phyloP scores from a whole-genome alignment of 2,797 vertebrate genomes.

The Hippocampus kuda region DNA sequence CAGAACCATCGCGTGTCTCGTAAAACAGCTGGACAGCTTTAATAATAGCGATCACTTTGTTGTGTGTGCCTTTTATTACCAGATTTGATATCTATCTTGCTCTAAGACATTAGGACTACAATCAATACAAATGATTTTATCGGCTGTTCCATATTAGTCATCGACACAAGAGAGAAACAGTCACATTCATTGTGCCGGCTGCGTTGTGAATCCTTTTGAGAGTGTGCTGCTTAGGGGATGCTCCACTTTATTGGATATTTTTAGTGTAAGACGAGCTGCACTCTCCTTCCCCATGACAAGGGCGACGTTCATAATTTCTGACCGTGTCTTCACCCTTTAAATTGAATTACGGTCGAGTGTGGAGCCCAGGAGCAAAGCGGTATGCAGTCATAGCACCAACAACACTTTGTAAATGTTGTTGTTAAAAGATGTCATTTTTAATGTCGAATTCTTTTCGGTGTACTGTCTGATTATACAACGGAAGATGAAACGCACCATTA shows the following conservation, averaged over 20 bases:
- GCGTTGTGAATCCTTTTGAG: constrained; percentile 34
- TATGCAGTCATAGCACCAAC: constrained; percentile 13
- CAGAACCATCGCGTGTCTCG: constrained; percentile 15
- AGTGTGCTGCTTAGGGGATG: constrained; percentile 46
- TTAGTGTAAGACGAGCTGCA: constrained; percentile 60
- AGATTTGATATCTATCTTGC: constrained; percentile 15
- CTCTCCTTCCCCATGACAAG: constrained; percentile 51
- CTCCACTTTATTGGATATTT: constrained; percentile 65
- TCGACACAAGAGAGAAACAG: constrained; percentile 9
- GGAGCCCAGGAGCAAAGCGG: constrained; percentile 30
- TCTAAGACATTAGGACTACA: constrained; percentile 7
- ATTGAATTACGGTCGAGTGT: constrained; percentile 40
- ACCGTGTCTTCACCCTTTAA: constrained; percentile 46
- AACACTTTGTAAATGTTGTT: background rate
- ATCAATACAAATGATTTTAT: constrained; percentile 11
- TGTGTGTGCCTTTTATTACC: background rate
- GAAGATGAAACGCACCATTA: background rate
- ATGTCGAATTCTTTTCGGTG: background rate
- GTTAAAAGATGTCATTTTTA: background rate
- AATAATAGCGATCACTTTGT: constrained; percentile 1
- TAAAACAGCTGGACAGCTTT: constrained; percentile 3
- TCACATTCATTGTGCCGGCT: constrained; percentile 18
- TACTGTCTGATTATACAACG: background rate
- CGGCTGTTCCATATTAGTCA: background rate
- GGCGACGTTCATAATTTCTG: constrained; percentile 63